Evolutionary conservation across 2,797 vertebrate genomes (phyloP), one percentile per base, ranked within the genome.

Genomic region (Remorina albescens): DNA sequence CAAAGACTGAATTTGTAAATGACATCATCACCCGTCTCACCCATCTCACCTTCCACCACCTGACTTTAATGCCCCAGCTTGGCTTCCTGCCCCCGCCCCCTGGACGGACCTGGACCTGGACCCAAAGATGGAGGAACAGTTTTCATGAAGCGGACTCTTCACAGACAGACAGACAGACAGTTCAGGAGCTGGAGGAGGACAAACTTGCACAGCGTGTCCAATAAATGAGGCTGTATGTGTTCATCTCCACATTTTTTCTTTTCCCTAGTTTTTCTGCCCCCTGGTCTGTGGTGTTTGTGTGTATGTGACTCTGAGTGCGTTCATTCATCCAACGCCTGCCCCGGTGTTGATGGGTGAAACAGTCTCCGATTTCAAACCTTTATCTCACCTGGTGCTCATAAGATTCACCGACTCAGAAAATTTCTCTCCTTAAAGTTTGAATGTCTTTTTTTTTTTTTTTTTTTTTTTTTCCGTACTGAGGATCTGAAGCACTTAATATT

Each of bases 1-100:
- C 66, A 76, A 84, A 83, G 68, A 83, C 30, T 47, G 49, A 63
- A 80, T 76, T 65, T 89, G 84, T 90, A 91, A 88, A 91, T 75
- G 74, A 81, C 66, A 12, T 71, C 76, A 53, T 67, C 59, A 7
- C 72, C 54, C 57, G 23, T 23, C 42, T 71, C 82, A 55, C 13
- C 76, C 74, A 23, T 23, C 42, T 71, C 82, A 55, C 13, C 76
- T 73, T 72, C 18, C 18, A 44, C 18, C 81, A 61, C 73, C 84
- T 80, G 83, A 81, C 90, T 91, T 91, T 80, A 92, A 85, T 37
- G 41, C 32, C 56, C 21, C 15, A 5, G 11, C 81, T 57, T 34
- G 50, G 51, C 78, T 72, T 36, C 12, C 60, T 55, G n/a, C 54
- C 44, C 44, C 41, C 2, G n/a, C n/a, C n/a, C 32, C 59, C 30